These are phyloP conservation scores for Lophotriccus pileatus DNA, from an alignment of 2,797 vertebrate genomes.

Conservation along the genomic window DNA sequence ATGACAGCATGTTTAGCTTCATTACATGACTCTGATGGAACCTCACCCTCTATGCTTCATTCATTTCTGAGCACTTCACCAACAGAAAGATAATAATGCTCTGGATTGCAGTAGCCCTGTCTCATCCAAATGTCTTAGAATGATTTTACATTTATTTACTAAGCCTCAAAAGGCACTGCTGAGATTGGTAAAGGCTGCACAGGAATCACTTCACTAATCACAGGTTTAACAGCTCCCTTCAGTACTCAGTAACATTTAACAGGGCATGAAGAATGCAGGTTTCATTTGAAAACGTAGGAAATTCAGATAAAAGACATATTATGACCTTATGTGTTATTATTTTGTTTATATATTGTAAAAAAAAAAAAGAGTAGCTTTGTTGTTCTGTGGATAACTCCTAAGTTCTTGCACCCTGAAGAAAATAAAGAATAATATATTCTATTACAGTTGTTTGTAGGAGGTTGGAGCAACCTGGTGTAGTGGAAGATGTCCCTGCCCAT, in stretches of 20 bases:
- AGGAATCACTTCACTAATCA: background rate
- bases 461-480: background rate
- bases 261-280: background rate
- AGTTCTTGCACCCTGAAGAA: background rate
- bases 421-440: background rate
- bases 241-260: background rate
- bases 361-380: background rate
- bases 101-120: conserved; percentile 41
- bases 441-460: background rate
- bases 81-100: conserved; percentile 54
- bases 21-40: conserved; percentile 55
- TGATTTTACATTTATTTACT: conserved; percentile 4
- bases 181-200: background rate
- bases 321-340: background rate
- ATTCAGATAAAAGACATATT: background rate
- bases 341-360: background rate
- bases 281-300: background rate
- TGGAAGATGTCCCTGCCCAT: background rate
- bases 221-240: background rate
- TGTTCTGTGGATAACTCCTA: background rate
- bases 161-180: conserved; percentile 17
- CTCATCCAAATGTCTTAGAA: conserved; percentile 41
- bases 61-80: conserved; percentile 56
- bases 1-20: conserved; percentile 49
- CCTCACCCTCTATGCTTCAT: conserved; percentile 53